Conservation (phyloP, 1,140 invertebrate genomes). For the Drosophila auraria region DNA sequence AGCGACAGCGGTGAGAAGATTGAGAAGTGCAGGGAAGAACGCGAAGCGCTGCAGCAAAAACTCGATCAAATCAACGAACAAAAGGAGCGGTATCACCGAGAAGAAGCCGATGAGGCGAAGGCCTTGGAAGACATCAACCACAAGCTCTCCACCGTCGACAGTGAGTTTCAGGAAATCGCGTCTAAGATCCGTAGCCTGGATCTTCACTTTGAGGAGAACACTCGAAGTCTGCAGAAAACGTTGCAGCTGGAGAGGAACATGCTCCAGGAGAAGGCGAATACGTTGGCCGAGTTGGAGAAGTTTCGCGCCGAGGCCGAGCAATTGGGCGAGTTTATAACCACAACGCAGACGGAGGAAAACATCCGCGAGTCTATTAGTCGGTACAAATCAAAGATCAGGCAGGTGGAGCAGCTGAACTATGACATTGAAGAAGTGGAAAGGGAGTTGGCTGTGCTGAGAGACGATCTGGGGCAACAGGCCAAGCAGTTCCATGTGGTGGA, state of each 20-base stretch:
- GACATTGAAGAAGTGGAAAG: slow-evolving; percentile 44
- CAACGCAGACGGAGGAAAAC: slow-evolving; percentile 47
- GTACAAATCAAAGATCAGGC: slow-evolving; percentile 63
- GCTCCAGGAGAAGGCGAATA: slow-evolving; percentile 18
- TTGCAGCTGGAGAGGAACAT: slow-evolving; percentile 36
- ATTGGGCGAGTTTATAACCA: slow-evolving; percentile 59
- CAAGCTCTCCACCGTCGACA: slow-evolving; percentile 33
- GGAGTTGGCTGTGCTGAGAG: slow-evolving; percentile 20
- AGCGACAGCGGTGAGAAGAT: slow-evolving; percentile 49
- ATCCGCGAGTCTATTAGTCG: slow-evolving; percentile 57
- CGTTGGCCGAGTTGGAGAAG: slow-evolving; percentile 37
- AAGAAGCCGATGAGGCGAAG: slow-evolving; percentile 19
- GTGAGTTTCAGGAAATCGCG: slow-evolving; percentile 28
- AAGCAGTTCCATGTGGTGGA: slow-evolving; percentile 15
- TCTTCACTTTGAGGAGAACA: slow-evolving; percentile 54
- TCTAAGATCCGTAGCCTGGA: slow-evolving; percentile 55
- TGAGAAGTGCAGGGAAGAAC: slow-evolving; percentile 39
- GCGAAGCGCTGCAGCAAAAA: slow-evolving; percentile 31
- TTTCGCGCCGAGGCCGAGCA: slow-evolving; percentile 37
- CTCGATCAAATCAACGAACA: slow-evolving; percentile 27
- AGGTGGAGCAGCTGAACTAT: slow-evolving; percentile 54
- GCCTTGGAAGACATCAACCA: slow-evolving; percentile 30
- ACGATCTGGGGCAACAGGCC: slow-evolving; percentile 7
- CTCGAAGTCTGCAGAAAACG: slow-evolving; percentile 42
- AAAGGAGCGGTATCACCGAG: slow-evolving; percentile 8